Evolutionary conservation across 2,888 invertebrate species (phyloP), one percentile per base, ranked within the genome.

Genomic region (Anorthoa munda): DNA sequence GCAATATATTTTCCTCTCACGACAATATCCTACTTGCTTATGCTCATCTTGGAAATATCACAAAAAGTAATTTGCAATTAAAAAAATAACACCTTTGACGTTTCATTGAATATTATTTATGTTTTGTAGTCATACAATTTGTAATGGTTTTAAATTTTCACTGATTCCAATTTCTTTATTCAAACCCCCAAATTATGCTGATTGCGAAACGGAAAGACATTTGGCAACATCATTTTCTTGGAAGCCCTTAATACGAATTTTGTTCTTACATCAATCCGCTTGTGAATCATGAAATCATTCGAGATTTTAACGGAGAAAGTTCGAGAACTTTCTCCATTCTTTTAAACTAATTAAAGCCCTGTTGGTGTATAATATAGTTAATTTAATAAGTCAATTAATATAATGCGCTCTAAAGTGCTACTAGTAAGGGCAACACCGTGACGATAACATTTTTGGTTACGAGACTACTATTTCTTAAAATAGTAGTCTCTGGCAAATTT

Each of bases 321-420:
- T 68, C 31, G 13, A 45, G 39, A 72, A 72, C 83, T 85, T 83
- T 85, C 86, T 72, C 70, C 53, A 15, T 64, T 59, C 66, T 70
- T 72, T 70, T 2, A 18, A 70, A 59, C 45, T 68, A 75, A 83
- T 81, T 77, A 75, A 48, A 48, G 45, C 53, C 50, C 23, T 53
- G 31, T 31, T n/a, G 2, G 26, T 26, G 63, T 21, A 51, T 53
- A 64, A 39, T 72, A 31, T 70, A 56, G 48, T 23, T 51, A 55
- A 65, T 50, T 60, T 48, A 63, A 72, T 67, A 17, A 51, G 31
- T 15, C 0, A 9, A 70, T 81, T 81, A 72, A 31, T 46, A 66
- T 82, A 61, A 66, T 11, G 9, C n/a, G 46, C 31, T 21, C 13
- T 55, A 48, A 12, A 45, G 51, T 26, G 31, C 13, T 31, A 48